Conservation (phyloP, 2,113 vertebrate genomes). For the Epinephelus fuscoguttatus region DNA sequence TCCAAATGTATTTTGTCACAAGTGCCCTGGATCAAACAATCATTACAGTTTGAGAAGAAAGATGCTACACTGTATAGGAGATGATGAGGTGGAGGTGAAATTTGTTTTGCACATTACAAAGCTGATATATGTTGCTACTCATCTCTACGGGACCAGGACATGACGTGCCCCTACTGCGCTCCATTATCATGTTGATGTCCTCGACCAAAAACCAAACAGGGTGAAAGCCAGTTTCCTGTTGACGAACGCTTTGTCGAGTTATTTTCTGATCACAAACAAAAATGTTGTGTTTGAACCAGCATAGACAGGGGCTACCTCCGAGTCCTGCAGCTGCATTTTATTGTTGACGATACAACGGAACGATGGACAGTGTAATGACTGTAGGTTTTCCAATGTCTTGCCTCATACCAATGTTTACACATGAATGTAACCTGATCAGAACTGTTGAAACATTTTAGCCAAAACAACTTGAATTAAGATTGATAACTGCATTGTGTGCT, state of each 20-base stretch:
- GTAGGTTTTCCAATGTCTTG: slow-evolving; percentile 70
- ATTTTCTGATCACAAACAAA: slow-evolving; percentile 40
- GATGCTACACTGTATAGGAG: neutral
- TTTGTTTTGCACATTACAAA: slow-evolving; percentile 68
- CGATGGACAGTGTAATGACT: slow-evolving; percentile 34
- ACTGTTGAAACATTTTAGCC: slow-evolving; percentile 69
- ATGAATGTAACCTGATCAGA: slow-evolving; percentile 82
- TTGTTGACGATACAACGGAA: slow-evolving; percentile 40
- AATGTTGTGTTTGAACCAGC: slow-evolving; percentile 62
- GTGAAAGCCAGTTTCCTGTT: slow-evolving; percentile 39
- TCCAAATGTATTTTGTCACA: slow-evolving; percentile 79
- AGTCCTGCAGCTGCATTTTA: slow-evolving; percentile 59
- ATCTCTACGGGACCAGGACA: slow-evolving; percentile 47
- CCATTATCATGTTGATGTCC: slow-evolving; percentile 33
- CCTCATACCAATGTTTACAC: slow-evolving; percentile 83
- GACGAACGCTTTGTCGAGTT: slow-evolving; percentile 18
- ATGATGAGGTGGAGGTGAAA: neutral
- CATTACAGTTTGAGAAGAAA: slow-evolving; percentile 36
- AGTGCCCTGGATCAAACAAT: slow-evolving; percentile 81
- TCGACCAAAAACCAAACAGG: slow-evolving; percentile 62
- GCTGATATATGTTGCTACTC: slow-evolving; percentile 15
- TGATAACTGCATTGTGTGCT: slow-evolving; percentile 66
- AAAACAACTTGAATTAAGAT: slow-evolving; percentile 72
- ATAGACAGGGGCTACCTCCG: slow-evolving; percentile 55
- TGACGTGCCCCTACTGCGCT: slow-evolving; percentile 1